Base-by-base conservation (phyloP, 2,113 vertebrate genomes). In the Cyprinodon variegatus region DNA sequence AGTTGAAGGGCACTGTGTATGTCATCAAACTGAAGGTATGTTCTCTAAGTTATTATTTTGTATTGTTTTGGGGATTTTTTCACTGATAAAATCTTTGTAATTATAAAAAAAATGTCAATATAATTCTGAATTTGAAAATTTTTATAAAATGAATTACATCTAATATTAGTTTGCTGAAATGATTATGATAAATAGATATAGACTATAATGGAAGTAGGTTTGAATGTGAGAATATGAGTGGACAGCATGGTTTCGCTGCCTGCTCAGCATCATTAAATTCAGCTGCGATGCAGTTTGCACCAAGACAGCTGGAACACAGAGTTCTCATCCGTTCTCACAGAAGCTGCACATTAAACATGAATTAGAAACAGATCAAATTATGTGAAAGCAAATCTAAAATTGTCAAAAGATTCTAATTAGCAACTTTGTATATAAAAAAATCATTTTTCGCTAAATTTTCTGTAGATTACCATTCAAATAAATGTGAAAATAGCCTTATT, bases 291-390 rank as follows among this genome's bases (percentile, higher is more conserved):
- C 60, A 70, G 82, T 79, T 66, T 72, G 83, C 86, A 73, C 46
- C 83, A 83, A 76, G 83, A 82, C 85, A 77, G 74, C 83, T 69
- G 68, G 74, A 78, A 84, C 60, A 2, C 60, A 67, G 71, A 77
- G 77, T 74, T 86, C 89, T 87, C 87, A 66, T 83, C 86, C 81
- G 90, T 82, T 76, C 72, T 84, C 77, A 72, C 76, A 75, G 68
- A 81, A 45, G 17, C 63, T 39, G 61, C 46, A 68, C 74, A 77
- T 69, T 86, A 59, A 70, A 63, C 80, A 71, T 38, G 15, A 50
- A 60, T 69, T 46, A 61, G 40, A 48, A 69, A 64, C 76, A 75
- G 40, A 65, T 36, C 36, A 1, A 75, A 76, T n/a, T n/a, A n/a
- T 40, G 38, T 68, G 48, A 29, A 65, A 29, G 17, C 60, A 70